Percentiles rank a stretch among this genome's conserved stretches.
Evolutionary conservation across 2,113 vertebrate species (phyloP).

Genomic region (Myrmophylax atrothorax): DNA sequence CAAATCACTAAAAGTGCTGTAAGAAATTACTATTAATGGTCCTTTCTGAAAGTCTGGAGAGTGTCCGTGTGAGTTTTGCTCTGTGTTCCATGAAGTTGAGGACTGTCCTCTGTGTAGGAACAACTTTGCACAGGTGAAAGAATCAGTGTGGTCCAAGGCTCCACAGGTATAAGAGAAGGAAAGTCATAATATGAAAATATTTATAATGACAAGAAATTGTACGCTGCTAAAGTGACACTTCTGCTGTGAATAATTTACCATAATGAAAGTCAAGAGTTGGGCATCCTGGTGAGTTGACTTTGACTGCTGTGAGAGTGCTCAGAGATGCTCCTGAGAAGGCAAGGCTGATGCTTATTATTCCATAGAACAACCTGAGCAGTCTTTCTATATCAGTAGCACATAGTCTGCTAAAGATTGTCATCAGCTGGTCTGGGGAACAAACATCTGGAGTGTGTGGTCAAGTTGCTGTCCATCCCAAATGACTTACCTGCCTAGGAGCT

Average conservation of each 20-base stretch:
- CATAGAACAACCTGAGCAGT: not conserved
- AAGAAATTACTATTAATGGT: not conserved
- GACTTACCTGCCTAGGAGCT: not conserved
- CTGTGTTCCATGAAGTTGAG: not conserved
- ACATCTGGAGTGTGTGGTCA: not conserved
- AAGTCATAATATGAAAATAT: not conserved
- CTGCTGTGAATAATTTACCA: constrained; percentile 26
- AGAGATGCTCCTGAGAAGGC: not conserved
- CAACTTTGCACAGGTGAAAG: not conserved
- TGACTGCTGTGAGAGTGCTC: not conserved
- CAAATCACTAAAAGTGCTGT: not conserved
- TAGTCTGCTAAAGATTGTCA: not conserved
- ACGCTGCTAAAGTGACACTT: not conserved
- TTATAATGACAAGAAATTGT: not conserved
- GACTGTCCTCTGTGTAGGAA: not conserved
- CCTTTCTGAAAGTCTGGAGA: not conserved
- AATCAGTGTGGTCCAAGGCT: not conserved
- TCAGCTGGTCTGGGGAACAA: not conserved
- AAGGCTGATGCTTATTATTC: not conserved
- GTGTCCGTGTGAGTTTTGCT: not conserved
- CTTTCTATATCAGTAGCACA: not conserved
- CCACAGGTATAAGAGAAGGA: not conserved
- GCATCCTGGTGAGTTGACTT: constrained; percentile 1
- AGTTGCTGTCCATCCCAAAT: not conserved
- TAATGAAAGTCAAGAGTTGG: not conserved